Percentiles rank a stretch among this genome's conserved stretches.
phyloP scores from a whole-genome alignment of 2,797 vertebrate species.

The Rhinichthys osculus region DNA sequence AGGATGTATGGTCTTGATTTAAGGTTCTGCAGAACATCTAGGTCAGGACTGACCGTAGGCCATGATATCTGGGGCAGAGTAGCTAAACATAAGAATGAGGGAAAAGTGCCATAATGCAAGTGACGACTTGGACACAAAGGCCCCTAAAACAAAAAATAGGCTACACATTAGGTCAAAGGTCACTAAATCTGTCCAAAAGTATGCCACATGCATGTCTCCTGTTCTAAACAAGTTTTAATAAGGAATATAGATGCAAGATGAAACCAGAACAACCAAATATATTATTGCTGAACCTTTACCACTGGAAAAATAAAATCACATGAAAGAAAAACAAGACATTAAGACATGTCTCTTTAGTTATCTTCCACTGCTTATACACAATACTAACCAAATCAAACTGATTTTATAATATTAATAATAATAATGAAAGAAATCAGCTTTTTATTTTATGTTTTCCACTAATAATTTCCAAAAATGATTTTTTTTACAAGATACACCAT shows the following conservation, averaged over 20 bases:
- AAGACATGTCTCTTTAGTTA: background rate
- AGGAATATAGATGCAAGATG: background rate
- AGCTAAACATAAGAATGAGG: slow-evolving; percentile 55
- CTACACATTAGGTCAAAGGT: slow-evolving; percentile 25
- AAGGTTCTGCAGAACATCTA: slow-evolving; percentile 47
- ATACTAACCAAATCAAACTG: background rate
- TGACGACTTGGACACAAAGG: slow-evolving; percentile 19
- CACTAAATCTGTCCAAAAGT: background rate
- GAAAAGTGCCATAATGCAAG: slow-evolving; percentile 19
- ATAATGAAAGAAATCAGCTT: background rate
- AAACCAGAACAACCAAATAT: background rate
- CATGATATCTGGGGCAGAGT: slow-evolving; percentile 54
- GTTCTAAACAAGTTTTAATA: slow-evolving; percentile 5
- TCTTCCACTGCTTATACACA: background rate
- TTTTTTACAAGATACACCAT: background rate
- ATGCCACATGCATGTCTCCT: background rate
- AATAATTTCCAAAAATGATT: background rate
- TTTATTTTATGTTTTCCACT: background rate
- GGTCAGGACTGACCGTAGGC: slow-evolving; percentile 50
- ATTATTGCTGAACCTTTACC: background rate
- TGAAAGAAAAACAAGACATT: background rate
- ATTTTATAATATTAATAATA: background rate
- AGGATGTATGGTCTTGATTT: slow-evolving; percentile 27
- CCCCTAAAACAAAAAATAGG: slow-evolving; percentile 23
- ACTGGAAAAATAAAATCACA: too few species aligned